phyloP scores from a whole-genome alignment of 2,113 vertebrate species.

The Pristiophorus japonicus region DNA sequence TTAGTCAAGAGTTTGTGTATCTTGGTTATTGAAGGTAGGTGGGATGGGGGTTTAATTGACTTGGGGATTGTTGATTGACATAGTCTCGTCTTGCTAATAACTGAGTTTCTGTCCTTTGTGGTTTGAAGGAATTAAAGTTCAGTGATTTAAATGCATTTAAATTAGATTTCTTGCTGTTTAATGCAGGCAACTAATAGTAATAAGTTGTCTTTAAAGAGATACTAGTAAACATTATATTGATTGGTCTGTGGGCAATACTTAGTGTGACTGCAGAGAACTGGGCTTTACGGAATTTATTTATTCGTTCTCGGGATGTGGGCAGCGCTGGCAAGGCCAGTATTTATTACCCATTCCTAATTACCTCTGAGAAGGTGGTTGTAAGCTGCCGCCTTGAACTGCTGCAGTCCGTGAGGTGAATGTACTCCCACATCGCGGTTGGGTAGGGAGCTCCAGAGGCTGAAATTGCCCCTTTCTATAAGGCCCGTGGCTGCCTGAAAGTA shows the following conservation, averaged over 20 bases:
- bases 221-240: not conserved
- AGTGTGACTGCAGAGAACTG: not conserved
- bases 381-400: no score
- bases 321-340: no score
- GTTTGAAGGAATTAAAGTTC: not conserved
- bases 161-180: conserved; percentile 7
- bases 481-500: no score
- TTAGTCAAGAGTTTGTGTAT: not conserved
- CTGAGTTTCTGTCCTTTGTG: not conserved
- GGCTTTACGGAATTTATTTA: not conserved
- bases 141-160: not conserved
- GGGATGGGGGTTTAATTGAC: conserved; percentile 3
- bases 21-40: not conserved
- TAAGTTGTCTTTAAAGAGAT: not conserved
- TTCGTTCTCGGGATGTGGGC: no score
- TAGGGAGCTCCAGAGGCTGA: no score
- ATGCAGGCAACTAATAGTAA: not conserved
- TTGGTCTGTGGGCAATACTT: not conserved
- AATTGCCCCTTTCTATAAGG: no score
- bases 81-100: not conserved
- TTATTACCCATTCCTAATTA: no score
- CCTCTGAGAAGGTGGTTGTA: no score
- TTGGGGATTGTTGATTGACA: conserved; percentile 1
- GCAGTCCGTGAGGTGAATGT: no score
- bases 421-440: no score